Evolutionary conservation across 64 coral and sea anemone species (phyloP).

Genomic region (Platygyra sinensis): DNA sequence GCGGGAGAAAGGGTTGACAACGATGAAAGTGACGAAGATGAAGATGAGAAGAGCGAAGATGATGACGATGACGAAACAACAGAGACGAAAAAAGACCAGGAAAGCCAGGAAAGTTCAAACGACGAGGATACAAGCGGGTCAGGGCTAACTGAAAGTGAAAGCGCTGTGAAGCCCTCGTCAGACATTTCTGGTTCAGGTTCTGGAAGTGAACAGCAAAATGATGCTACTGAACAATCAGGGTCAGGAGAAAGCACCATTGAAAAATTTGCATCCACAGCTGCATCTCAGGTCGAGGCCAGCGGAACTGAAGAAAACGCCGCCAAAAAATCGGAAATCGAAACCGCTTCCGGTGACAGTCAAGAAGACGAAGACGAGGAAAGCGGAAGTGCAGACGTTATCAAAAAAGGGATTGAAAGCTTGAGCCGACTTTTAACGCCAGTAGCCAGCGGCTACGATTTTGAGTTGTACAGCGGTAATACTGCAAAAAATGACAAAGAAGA

Average conservation of each 20-base stretch:
- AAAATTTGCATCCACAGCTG: not conserved
- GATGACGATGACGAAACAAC: not conserved
- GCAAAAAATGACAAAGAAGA: slow-evolving; percentile 33
- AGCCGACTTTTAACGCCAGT: slow-evolving; percentile 81
- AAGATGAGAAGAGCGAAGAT: not conserved
- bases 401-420: slow-evolving; percentile 90
- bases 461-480: slow-evolving; percentile 80
- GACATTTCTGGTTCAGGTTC: not conserved
- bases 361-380: slow-evolving; percentile 59
- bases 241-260: not conserved
- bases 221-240: not conserved
- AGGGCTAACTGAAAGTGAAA: slow-evolving; percentile 38
- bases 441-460: slow-evolving; percentile 79
- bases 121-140: not conserved
- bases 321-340: slow-evolving; percentile 46
- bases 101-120: not conserved
- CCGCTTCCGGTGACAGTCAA: slow-evolving; percentile 29
- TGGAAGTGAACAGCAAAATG: slow-evolving; percentile 30
- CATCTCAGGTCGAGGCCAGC: slow-evolving; percentile 2
- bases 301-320: not conserved
- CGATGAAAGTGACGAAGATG: not conserved
- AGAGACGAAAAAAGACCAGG: not conserved
- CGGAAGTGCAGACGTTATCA: slow-evolving; percentile 79
- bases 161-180: not conserved
- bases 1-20: not conserved